Percentiles rank a stretch among this genome's conserved stretches.
phyloP scores from a whole-genome alignment of 2,113 vertebrate genomes.

The Salvelinus namaycush region DNA sequence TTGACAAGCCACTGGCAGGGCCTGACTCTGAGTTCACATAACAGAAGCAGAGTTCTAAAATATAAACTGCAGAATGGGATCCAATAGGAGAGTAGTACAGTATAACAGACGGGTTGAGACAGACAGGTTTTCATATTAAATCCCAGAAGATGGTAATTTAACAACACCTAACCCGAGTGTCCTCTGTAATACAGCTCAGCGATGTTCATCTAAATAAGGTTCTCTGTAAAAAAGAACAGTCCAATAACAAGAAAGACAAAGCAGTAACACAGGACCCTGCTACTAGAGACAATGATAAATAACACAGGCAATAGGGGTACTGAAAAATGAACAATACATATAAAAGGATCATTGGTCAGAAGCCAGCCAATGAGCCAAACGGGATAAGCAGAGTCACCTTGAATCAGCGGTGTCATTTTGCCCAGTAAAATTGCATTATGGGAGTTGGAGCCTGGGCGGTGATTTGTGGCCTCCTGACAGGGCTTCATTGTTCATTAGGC shows the following conservation, averaged over 20 bases:
- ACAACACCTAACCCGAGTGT: not conserved
- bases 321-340: constrained; percentile 3
- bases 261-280: not conserved
- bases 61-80: not conserved
- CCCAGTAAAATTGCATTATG: constrained; percentile 69
- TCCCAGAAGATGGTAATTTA: not conserved
- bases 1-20: constrained; percentile 5
- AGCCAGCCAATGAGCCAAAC: constrained; percentile 52
- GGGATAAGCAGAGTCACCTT: constrained; percentile 68
- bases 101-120: not conserved
- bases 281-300: not conserved
- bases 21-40: constrained; percentile 8
- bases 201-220: not conserved
- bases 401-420: constrained; percentile 64
- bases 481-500: constrained; percentile 71
- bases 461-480: constrained; percentile 72
- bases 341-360: constrained; percentile 34
- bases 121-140: not conserved
- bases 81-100: not conserved
- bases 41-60: not conserved
- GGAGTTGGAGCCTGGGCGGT: constrained; percentile 56
- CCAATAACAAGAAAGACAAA: not conserved
- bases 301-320: not conserved
- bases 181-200: not conserved
- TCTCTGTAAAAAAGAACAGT: no score